A percentile compares a stretch with the other conserved stretches of the same genome.
Evolutionary conservation across 2,113 vertebrate genomes (phyloP).

Genomic region (Seriola rivoliana): DNA sequence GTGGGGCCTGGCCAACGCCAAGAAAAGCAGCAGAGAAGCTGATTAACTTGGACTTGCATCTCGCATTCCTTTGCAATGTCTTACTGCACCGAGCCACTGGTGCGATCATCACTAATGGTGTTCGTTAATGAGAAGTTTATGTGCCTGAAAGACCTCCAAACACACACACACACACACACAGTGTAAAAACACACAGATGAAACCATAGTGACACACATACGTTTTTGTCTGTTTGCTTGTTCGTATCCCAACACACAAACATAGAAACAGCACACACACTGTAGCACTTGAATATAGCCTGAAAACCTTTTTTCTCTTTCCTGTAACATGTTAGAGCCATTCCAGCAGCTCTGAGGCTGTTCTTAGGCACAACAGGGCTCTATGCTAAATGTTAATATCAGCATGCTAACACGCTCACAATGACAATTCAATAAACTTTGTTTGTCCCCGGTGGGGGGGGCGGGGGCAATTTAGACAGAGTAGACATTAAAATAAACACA

Average conservation of each 20-base stretch:
- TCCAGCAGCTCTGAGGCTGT: not conserved
- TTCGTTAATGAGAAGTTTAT: slow-evolving; percentile 56
- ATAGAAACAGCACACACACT: slow-evolving; percentile 34
- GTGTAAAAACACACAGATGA: slow-evolving; percentile 33
- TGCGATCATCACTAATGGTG: not conserved
- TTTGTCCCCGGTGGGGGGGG: too few relatives aligned
- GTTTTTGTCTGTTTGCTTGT: slow-evolving; percentile 25
- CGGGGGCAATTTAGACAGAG: too few relatives aligned
- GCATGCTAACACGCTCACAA: not conserved
- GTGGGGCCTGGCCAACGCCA: slow-evolving; percentile 59
- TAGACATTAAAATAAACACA: too few relatives aligned
- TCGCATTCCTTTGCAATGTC: slow-evolving; percentile 44
- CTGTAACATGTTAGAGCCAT: not conserved
- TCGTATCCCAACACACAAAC: slow-evolving; percentile 20
- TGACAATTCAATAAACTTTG: too few relatives aligned
- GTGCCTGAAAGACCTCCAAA: slow-evolving; percentile 41
- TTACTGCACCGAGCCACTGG: slow-evolving; percentile 16
- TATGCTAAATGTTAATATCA: not conserved
- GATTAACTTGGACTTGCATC: slow-evolving; percentile 67
- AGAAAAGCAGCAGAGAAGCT: slow-evolving; percentile 66
- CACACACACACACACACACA: slow-evolving; percentile 12
- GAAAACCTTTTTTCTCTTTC: not conserved
- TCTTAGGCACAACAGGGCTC: not conserved
- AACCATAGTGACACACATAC: slow-evolving; percentile 17
- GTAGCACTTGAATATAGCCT: not conserved